Percentiles rank a stretch among this genome's conserved stretches.
These are phyloP conservation scores for Diarsia mendica DNA, from an alignment of 2,888 invertebrate species.

Conservation along the genomic window DNA sequence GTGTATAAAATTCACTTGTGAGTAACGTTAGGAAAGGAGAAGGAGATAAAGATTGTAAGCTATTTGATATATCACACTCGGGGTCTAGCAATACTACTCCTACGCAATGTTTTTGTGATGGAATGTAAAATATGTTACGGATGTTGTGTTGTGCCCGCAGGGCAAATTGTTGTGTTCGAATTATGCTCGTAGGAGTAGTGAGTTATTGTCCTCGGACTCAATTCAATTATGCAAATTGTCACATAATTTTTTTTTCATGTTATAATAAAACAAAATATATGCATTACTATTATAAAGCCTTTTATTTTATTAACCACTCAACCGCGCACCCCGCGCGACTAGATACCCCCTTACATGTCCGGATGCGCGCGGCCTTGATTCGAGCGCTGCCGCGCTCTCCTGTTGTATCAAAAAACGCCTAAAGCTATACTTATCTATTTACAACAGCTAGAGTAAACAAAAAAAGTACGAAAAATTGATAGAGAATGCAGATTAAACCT, in stretches of 20 bases:
- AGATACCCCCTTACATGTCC: too few relatives aligned
- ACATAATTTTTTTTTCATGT: slow-evolving; percentile 88
- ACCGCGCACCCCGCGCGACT: too few relatives aligned
- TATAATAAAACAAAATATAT: slow-evolving; percentile 88
- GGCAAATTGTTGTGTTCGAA: slow-evolving; percentile 80
- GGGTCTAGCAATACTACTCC: slow-evolving; percentile 76
- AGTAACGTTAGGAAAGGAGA: slow-evolving; percentile 78
- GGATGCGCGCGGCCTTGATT: too few relatives aligned
- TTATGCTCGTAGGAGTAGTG: slow-evolving; percentile 79
- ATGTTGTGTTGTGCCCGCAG: slow-evolving; percentile 81
- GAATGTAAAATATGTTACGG: slow-evolving; percentile 77
- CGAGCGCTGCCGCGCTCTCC: too few relatives aligned
- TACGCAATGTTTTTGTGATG: slow-evolving; percentile 75
- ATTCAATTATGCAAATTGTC: slow-evolving; percentile 87
- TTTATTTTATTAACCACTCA: slow-evolving; percentile 73
- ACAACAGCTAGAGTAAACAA: too few relatives aligned
- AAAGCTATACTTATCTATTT: too few relatives aligned
- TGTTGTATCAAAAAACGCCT: too few relatives aligned
- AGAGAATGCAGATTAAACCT: too few relatives aligned
- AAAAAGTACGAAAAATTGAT: too few relatives aligned
- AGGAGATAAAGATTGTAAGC: slow-evolving; percentile 78
- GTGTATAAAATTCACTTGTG: slow-evolving; percentile 84
- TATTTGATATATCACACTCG: slow-evolving; percentile 71
- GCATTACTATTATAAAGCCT: slow-evolving; percentile 83
- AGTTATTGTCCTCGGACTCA: slow-evolving; percentile 75